Percentiles rank a stretch among this genome's conserved stretches.
phyloP scores from a whole-genome alignment of 1,140 invertebrate species.

The Drosophila lini region DNA sequence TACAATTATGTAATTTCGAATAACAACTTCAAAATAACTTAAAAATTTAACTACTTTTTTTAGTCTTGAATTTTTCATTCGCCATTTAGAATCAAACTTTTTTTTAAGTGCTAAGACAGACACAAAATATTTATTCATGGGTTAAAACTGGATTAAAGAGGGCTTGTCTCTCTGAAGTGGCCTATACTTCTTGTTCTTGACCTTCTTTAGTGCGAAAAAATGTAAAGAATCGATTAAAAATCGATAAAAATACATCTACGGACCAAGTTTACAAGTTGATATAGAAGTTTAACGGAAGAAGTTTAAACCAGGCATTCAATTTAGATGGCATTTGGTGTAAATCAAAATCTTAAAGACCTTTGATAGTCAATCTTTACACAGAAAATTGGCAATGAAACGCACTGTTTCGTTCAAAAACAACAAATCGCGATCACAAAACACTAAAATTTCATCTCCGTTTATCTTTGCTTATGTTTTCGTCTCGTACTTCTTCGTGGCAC shows the following conservation, averaged over 20 bases:
- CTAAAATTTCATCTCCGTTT: slow-evolving; percentile 18
- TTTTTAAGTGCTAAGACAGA: not conserved
- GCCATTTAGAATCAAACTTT: not conserved
- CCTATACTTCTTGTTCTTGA: slow-evolving; percentile 9
- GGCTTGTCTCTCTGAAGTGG: slow-evolving; percentile 7
- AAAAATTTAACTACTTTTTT: too few relatives aligned
- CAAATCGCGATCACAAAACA: slow-evolving; percentile 38
- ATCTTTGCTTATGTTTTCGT: slow-evolving; percentile 35
- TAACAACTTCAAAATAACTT: too few relatives aligned
- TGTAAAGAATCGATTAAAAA: too few relatives aligned
- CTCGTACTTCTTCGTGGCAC: slow-evolving; percentile 50
- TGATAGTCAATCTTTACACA: not conserved
- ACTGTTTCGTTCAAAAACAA: slow-evolving; percentile 2
- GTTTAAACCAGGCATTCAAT: too few relatives aligned
- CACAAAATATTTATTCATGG: not conserved
- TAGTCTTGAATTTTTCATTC: too few relatives aligned
- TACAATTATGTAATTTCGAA: too few relatives aligned
- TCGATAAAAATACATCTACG: too few relatives aligned
- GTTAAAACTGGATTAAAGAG: not conserved
- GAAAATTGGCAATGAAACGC: slow-evolving; percentile 6
- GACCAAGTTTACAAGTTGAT: not conserved
- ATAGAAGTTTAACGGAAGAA: not conserved
- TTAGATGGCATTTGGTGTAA: not conserved
- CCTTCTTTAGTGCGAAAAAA: not conserved
- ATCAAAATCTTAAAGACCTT: not conserved